These are phyloP conservation scores for Mallotus villosus DNA, from an alignment of 2,797 vertebrate species.

Conservation along the genomic window DNA sequence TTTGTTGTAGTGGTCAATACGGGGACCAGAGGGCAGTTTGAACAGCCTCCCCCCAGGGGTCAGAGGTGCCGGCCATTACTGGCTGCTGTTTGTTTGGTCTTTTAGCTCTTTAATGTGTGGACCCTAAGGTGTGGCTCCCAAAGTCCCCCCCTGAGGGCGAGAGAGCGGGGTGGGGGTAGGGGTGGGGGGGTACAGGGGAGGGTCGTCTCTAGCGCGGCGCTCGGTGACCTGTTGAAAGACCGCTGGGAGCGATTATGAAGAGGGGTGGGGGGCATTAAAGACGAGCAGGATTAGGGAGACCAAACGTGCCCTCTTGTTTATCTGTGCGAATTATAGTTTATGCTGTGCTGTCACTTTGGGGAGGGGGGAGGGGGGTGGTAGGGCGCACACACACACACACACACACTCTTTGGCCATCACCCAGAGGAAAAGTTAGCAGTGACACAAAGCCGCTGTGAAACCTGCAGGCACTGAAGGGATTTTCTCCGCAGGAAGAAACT, in stretches of 20 bases:
- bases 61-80: conserved; percentile 61
- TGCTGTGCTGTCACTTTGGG: conserved; percentile 46
- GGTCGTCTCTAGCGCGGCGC: conserved; percentile 2
- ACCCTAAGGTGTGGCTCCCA: conserved; percentile 55
- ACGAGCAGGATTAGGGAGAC: conserved; percentile 45
- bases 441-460: conserved; percentile 14
- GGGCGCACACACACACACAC: not conserved
- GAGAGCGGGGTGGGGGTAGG: not conserved
- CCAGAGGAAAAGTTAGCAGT: not conserved
- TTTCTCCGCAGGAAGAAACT: too few species aligned
- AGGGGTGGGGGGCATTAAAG: conserved; percentile 37
- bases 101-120: conserved; percentile 57
- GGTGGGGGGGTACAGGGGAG: not conserved
- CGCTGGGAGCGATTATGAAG: conserved; percentile 40
- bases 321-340: conserved; percentile 56
- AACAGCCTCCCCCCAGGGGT: conserved; percentile 57
- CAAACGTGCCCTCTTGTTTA: conserved; percentile 59
- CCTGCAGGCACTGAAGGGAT: too few species aligned
- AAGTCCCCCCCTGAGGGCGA: conserved; percentile 20
- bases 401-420: not conserved
- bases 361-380: too few species aligned
- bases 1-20: conserved; percentile 52
- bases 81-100: conserved; percentile 61
- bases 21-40: conserved; percentile 57
- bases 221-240: conserved; percentile 36